Conservation (phyloP, 2,888 invertebrate genomes). For the Aphidoletes aphidimyza region DNA sequence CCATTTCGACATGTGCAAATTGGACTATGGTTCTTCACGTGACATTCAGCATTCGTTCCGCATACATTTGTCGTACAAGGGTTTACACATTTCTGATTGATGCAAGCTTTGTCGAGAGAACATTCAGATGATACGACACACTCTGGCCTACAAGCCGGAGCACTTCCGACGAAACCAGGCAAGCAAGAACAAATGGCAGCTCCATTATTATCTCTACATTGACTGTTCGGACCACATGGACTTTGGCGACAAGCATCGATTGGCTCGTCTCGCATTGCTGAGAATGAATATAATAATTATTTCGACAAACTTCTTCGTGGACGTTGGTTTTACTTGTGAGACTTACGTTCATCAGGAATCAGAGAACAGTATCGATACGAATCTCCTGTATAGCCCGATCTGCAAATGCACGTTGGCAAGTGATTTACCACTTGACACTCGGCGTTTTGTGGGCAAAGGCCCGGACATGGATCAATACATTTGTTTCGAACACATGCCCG, state of each 20-base stretch:
- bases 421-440: conserved; percentile 79
- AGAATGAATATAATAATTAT: background rate
- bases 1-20: conserved; percentile 73
- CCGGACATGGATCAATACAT: conserved; percentile 82
- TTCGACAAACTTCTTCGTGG: conserved; percentile 53
- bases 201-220: conserved; percentile 72
- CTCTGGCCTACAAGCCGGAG: conserved; percentile 78
- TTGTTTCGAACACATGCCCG: conserved; percentile 78
- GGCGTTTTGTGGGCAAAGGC: conserved; percentile 80
- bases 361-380: conserved; percentile 75
- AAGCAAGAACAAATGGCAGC: conserved; percentile 74
- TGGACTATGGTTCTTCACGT: conserved; percentile 75
- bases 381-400: conserved; percentile 79
- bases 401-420: conserved; percentile 76
- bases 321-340: background rate
- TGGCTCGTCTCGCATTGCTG: background rate
- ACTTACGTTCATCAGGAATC: conserved; percentile 70
- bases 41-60: conserved; percentile 75
- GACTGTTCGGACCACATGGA: conserved; percentile 77
- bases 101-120: conserved; percentile 73
- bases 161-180: conserved; percentile 73
- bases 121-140: conserved; percentile 78
- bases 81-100: conserved; percentile 76
- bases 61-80: conserved; percentile 79
- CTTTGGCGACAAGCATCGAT: conserved; percentile 74